Conservation (phyloP, 2,888 invertebrate species). For the Parnassius apollo region DNA sequence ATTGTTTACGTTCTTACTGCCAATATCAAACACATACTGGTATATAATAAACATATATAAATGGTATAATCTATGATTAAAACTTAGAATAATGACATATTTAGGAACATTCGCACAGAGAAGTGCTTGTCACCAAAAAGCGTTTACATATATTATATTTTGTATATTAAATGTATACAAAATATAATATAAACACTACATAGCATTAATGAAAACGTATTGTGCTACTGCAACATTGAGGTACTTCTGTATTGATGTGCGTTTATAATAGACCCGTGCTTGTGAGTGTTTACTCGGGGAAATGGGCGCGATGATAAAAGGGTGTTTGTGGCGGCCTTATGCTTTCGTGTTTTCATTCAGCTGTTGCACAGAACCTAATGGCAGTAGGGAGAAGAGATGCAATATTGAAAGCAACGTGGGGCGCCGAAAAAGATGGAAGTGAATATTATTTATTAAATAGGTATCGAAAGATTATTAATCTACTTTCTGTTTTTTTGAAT, state of each 20-base stretch:
- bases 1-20: too few relatives aligned
- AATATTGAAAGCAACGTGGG: slow-evolving; percentile 18
- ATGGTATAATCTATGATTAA: too few relatives aligned
- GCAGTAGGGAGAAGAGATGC: background rate
- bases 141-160: background rate
- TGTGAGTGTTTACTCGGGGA: slow-evolving; percentile 64
- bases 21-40: too few relatives aligned
- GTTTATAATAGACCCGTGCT: slow-evolving; percentile 37
- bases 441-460: slow-evolving; percentile 13
- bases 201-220: background rate
- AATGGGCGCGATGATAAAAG: slow-evolving; percentile 62
- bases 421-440: slow-evolving; percentile 28
- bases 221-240: slow-evolving; percentile 20
- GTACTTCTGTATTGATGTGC: slow-evolving; percentile 30
- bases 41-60: too few relatives aligned
- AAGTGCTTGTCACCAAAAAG: background rate
- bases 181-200: too few relatives aligned
- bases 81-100: too few relatives aligned
- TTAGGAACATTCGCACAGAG: too few relatives aligned
- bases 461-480: background rate
- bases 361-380: slow-evolving; percentile 37
- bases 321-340: slow-evolving; percentile 60
- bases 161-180: background rate
- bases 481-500: too few relatives aligned
- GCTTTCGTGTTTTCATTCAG: slow-evolving; percentile 54